Evolutionary conservation across 2,113 vertebrate species (phyloP), one percentile per base, ranked within the genome.

Genomic region (Tragelaphus strepsiceros): DNA sequence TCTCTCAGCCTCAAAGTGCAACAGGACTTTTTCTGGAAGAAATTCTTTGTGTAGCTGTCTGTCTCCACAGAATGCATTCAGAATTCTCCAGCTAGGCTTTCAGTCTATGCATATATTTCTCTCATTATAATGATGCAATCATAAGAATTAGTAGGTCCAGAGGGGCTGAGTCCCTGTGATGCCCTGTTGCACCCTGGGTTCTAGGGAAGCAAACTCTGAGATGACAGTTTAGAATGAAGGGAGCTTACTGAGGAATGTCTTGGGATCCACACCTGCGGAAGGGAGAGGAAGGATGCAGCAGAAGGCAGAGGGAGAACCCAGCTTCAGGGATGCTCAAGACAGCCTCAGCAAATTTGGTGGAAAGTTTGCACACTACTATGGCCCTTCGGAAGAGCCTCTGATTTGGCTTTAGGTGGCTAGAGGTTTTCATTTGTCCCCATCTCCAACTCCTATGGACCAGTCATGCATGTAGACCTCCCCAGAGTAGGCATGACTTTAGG

Each of bases 91-190:
- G 7, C 15, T n/a, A 2, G 26, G 13, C 6, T 39, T 10, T 53
- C 5, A 3, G 10, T 1, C 26, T 15, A 16, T 12, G 28, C 4
- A 46, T 32, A 2, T 22, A 4, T 10, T 0, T 17, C 24, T 59
- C 26, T 53, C 35, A 0, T 24, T 62, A 1, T 21, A 49, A 51
- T 10, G 3, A 26, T 15, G 11, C 5, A 56, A 3, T 35, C n/a
- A 53, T 39, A 61, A 58, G 49, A 21, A 74, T 43, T 6, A 80
- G 28, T 53, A 6, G 3, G 17, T 30, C 6, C 12, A 11, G 19
- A 84, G 16, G 30, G 46, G 15, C 11, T 9, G 17, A 53, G 10
- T 26, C 28, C 35, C 28, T 13, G 24, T 22, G 21, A 43, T 1
- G 1, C 19, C 19, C 21, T 21, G 5, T 15, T 35, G 30, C 22